Base-by-base conservation (phyloP, 2,797 vertebrate species). In the Myotis myotis region DNA sequence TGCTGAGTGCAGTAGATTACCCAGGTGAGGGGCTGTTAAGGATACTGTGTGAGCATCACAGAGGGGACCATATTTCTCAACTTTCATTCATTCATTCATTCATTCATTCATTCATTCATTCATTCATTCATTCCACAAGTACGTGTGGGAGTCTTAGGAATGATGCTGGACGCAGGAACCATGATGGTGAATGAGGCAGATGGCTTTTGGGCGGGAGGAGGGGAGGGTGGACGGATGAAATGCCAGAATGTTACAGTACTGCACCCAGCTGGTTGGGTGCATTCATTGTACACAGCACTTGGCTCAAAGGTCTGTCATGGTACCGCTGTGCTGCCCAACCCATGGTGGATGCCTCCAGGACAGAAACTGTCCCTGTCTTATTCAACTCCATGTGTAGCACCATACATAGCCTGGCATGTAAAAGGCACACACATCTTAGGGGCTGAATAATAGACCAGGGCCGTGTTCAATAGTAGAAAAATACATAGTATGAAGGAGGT, bases 221-320 rank as follows among this genome's bases (percentile, higher is more conserved):
- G 55, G 55, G 23, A 11, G 57, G 3, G 47, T 47, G 47, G 47
- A 1, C 1, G 9, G 20, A 5, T 8, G 9, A 25, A 1, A 25
- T 13, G 6, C 6, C 0, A 3, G 2, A 10, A 15, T 22, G 5
- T 51, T 15, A 5, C 6, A 7, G 13, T 20, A 33, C 15, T 57
- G 36, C 7, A 3, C 57, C 66, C 1, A 23, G 15, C 19, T 6
- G 30, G 38, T 33, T 6, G 5, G 70, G 44, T 2, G 20, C 55
- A 13, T 49, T 49, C 38, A 13, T 44, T 44, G 44, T 8, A 0
- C 17, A 0, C 47, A n/a, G 55, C 33, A 13, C 20, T 71, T 13
- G 75, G 11, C 55, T 51, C 33, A 25, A 22, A 38, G 1, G 33
- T 15, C 44, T 3, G 3, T 44, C 3, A 1, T 0, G 22, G 9